Evolutionary conservation across 2,888 invertebrate species (phyloP), one percentile per base, ranked within the genome.

Genomic region (Pollenia amentaria): DNA sequence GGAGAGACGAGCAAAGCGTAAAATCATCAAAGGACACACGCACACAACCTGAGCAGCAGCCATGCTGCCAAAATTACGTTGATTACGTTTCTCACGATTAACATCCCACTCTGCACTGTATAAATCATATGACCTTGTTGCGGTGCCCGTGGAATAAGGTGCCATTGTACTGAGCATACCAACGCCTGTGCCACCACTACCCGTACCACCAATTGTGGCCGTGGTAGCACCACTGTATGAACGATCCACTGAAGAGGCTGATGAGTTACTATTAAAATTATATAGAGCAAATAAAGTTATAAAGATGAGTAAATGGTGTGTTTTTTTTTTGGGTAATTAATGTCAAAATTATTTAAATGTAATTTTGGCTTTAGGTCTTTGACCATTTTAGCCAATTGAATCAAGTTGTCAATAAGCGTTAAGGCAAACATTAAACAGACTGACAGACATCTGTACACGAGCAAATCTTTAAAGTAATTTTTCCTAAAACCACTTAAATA

Each of bases 51-150:
- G 96, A 42, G 95, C 92, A 1, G 95, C 94, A 11, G 96, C 95
- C 95, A 96, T 96, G 78, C 94, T 94, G 60, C 95, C 95, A 48
- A 96, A 93, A 91, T 96, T 96, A 80, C 95, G 95, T 90, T 96
- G 96, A 3, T 95, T 95, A 42, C 95, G 94, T 89, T 95, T 95
- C 92, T 96, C 96, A 75, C 95, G 95, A 62, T 92, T 90, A 0
- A 95, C 93, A 89, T 95, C 95, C 89, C 95, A 89, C 85, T 95
- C 95, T 48, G 94, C 93, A 75, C 94, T 95, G 88, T 94, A 94
- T 14, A 94, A 91, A 88, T 95, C 94, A 85, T 94, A 94, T 53
- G 94, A 92, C 65, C 93, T 91, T 10, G 88, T 89, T 21, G 90
- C 77, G 29, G 88, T 87, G 82, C 85, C 87, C 1, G 87, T 76